Evolutionary conservation across 2,797 vertebrate genomes (phyloP).

Genomic region (Rhadinocentrus ornatus): DNA sequence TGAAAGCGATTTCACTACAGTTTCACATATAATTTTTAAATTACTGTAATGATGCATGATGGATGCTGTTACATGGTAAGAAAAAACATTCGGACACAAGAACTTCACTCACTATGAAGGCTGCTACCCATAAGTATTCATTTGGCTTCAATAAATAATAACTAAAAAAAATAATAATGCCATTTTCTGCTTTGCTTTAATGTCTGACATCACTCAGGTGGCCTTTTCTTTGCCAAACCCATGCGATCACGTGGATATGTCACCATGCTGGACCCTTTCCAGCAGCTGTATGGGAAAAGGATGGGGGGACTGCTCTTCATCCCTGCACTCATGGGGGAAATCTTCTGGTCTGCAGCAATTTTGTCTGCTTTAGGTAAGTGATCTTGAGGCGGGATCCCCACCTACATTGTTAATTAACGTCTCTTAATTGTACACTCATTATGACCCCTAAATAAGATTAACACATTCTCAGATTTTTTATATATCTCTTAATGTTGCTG

Average conservation of each 20-base stretch:
- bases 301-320: conserved; percentile 98
- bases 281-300: conserved; percentile 94
- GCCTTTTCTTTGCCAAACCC: conserved; percentile 97
- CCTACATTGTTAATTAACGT: not conserved
- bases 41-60: not conserved
- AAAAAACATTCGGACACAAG: not conserved
- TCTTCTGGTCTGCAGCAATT: conserved; percentile 99
- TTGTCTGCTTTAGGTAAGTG: conserved; percentile 94
- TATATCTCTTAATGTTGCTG: not conserved
- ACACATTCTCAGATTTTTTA: not conserved
- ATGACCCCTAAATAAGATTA: not conserved
- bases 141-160: not conserved
- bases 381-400: not conserved
- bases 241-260: conserved; percentile 97
- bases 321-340: conserved; percentile 96
- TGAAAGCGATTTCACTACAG: not conserved
- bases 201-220: conserved; percentile 81
- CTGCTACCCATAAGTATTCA: too few relatives aligned
- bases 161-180: too few relatives aligned
- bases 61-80: not conserved
- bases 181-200: not conserved
- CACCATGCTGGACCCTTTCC: conserved; percentile 98
- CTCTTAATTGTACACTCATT: not conserved
- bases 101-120: too few relatives aligned
- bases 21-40: not conserved